Base-by-base conservation (phyloP, 2,888 invertebrate genomes). In the Monoplex corrugatus region DNA sequence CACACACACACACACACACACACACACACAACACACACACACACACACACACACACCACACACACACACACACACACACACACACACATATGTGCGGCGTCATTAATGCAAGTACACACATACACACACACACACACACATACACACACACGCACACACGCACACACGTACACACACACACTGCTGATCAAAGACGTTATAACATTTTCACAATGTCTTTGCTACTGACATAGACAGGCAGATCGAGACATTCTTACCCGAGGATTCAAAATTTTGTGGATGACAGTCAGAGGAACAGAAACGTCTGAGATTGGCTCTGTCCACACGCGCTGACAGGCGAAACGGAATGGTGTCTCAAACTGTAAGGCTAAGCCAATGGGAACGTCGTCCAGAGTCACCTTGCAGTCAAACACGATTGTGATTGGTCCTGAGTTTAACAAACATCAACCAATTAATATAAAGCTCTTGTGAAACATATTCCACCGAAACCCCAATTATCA, bases 331-430 rank as follows among this genome's bases (percentile, higher is more conserved):
- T 92, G 91, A 88, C 94, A 94, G 13, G 92, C 91, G 89, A 94
- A 95, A 57, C 93, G 91, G 92, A 95, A 95, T 0, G 95, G 95
- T 40, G 94, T 92, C 85, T 91, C 90, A 35, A 90, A 90, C 90
- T 95, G 95, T n/a, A 95, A 91, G 50, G 93, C 93, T 40, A 95
- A 91, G 16, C 95, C 95, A 83, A 95, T 93, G 6, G 94, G 94
- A 23, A 95, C 95, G 88, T 95, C 95, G 88, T 95, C 95, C 28
- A 95, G 90, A 8, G 92, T 94, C 40, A 95, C 90, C 87, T 95
- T 93, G 90, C 94, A 94, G 91, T 95, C 95, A 32, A 94, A 84
- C 40, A 92, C 75, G 35, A 95, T 93, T 3, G 93, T 95, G 35
- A 95, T 90, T 8, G 94, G 92, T 8, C 93, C 95, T 95, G 57